Evolutionary conservation across 2,797 vertebrate species (phyloP), one percentile per base, ranked within the genome.

Genomic region (Lagodon rhomboides): DNA sequence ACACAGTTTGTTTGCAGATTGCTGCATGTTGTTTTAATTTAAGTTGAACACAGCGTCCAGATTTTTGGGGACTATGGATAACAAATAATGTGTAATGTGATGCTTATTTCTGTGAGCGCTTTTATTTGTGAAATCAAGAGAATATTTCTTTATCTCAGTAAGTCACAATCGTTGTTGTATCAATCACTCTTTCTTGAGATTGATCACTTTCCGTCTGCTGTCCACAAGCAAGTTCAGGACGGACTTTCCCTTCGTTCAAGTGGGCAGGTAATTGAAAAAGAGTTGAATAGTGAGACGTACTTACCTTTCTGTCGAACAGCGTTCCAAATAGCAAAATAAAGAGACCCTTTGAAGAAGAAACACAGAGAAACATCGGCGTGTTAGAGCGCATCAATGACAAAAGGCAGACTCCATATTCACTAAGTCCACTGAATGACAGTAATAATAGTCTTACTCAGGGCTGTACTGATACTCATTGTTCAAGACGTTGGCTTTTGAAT

Each of bases 271-370:
- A 46, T 44, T 30, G 1, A 43, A 17, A 15, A 4, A 12, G 17
- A 30, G 17, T 8, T 46, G 9, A 61, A 56, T 3, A 15, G 5
- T 61, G 3, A 81, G n/a, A 68, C 10, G 27, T 38, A 73, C 82
- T 5, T 81, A 94, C 94, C 88, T 88, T 92, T 77, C 63, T 88
- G 75, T 93, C 93, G 68, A 94, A 41, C 18, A 94, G 79, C 0
- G 87, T 92, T 86, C 93, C 94, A 82, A 93, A 95, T 44, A 94
- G 50, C 74, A 94, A 80, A 76, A 94, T 83, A 79, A 94, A 93
- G 87, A 94, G 91, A 41, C 94, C 93, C 94, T 95, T 78, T 8
- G 44, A 53, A 70, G 8, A 68, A 87, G 23, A 77, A 5, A 70
- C 10, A 76, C 8, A 79, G 13, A 74, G 44, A n/a, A 49, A 15